Evolutionary conservation across 2,113 vertebrate genomes (phyloP), one percentile per base, ranked within the genome.

Genomic region (Syrmaticus mikado): DNA sequence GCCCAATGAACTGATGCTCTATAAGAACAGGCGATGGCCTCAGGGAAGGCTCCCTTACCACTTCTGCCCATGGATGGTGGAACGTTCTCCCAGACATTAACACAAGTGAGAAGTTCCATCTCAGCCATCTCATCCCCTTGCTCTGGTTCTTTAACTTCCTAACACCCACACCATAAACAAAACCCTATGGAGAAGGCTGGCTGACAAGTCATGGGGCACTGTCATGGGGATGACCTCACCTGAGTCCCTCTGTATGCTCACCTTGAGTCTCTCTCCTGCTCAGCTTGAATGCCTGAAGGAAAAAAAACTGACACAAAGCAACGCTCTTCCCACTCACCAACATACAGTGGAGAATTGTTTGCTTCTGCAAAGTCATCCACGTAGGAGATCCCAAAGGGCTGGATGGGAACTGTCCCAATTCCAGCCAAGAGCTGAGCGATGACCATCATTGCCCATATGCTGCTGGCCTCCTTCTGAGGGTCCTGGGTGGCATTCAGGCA

Each of bases 341-440:
- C 98, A 6, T 99, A 99, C 3, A 99, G 97, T 0, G 99, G 97
- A 4, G 99, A 99, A 89, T 99, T 99, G 74, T 97, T 98, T 48
- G 98, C 96, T 1, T 98, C 98, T 7, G 99, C 98, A 20, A 99
- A 99, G 95, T 99, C 99, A 0, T 99, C 99, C 17, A 99, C 98
- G 0, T 99, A 99, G 70, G 99, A 99, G 52, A 99, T 99, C 6
- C 99, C 99, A 28, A 99, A 99, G 2, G 99, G 99, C 88, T 99
- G 99, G 83, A 99, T 99, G 87, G 99, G 99, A 73, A 99, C 99
- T 0, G 99, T 99, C 40, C 99, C 99, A 0, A 99, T 96, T 4
- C 99, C 99, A 0, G 99, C 99, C 87, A 99, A 97, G 89, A 99
- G 97, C 97, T 99, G 99, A 38, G 99, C 99, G 0, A 97, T 94